phyloP scores from a whole-genome alignment of 2,113 vertebrate species.

The Sinocyclocheilus anophthalmus region DNA sequence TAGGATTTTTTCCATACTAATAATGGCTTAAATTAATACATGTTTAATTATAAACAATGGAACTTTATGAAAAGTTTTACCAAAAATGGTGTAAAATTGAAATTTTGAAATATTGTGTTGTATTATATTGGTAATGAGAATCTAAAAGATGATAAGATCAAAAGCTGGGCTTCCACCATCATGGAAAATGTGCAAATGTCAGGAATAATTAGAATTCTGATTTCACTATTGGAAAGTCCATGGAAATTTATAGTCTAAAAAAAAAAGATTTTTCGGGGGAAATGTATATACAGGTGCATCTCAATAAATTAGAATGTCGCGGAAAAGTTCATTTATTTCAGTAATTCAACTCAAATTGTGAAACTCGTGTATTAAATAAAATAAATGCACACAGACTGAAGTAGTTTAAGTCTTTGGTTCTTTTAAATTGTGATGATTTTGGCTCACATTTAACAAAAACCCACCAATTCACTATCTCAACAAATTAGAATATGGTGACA shows the following conservation, averaged over 20 bases:
- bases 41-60: neutral
- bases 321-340: no score
- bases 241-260: neutral
- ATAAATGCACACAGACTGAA: no score
- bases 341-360: no score
- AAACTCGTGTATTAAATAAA: no score
- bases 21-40: neutral
- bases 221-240: neutral
- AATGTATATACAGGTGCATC: no score
- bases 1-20: neutral
- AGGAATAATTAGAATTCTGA: neutral
- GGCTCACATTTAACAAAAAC: no score
- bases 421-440: no score
- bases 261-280: neutral
- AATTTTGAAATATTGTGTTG: neutral
- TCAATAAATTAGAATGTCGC: no score
- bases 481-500: no score
- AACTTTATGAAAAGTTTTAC: neutral
- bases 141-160: neutral
- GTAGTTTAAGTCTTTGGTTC: no score
- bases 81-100: neutral
- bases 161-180: neutral
- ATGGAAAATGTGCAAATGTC: neutral
- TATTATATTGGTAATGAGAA: neutral
- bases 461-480: no score